Conservation (phyloP, 1,140 invertebrate species). For the Drosophila takahashii region DNA sequence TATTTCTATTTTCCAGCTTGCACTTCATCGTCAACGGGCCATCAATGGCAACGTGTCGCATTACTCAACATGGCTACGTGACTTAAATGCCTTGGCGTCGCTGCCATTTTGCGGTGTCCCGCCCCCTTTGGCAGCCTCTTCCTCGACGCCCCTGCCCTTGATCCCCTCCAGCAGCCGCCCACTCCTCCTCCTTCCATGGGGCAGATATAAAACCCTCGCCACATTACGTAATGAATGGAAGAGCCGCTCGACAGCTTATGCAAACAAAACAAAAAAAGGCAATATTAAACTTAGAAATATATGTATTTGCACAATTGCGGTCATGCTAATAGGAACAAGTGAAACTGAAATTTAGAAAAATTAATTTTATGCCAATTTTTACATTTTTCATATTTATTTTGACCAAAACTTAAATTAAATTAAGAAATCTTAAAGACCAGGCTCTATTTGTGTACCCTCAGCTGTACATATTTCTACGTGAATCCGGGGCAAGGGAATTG, state of each 20-base stretch:
- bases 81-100: slow-evolving; percentile 71
- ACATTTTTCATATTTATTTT: too few species aligned
- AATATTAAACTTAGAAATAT: neutral
- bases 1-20: slow-evolving; percentile 77
- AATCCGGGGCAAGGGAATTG: neutral
- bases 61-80: slow-evolving; percentile 79
- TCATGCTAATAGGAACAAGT: neutral
- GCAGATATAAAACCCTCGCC: slow-evolving; percentile 55
- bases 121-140: neutral
- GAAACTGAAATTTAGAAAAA: too few species aligned
- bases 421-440: neutral
- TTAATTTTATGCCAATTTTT: too few species aligned
- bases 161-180: neutral
- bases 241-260: slow-evolving; percentile 59
- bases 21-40: slow-evolving; percentile 80
- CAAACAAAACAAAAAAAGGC: slow-evolving; percentile 32
- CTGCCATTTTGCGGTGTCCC: slow-evolving; percentile 59
- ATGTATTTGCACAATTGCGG: too few species aligned
- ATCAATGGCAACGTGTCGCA: slow-evolving; percentile 80
- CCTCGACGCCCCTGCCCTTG: neutral
- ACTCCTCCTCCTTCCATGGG: too few species aligned
- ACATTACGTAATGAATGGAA: slow-evolving; percentile 75
- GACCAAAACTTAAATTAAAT: neutral
- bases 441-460: neutral
- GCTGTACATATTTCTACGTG: neutral